Base-by-base conservation (phyloP, 2,888 invertebrate species). In the Fabriciana adippe region DNA sequence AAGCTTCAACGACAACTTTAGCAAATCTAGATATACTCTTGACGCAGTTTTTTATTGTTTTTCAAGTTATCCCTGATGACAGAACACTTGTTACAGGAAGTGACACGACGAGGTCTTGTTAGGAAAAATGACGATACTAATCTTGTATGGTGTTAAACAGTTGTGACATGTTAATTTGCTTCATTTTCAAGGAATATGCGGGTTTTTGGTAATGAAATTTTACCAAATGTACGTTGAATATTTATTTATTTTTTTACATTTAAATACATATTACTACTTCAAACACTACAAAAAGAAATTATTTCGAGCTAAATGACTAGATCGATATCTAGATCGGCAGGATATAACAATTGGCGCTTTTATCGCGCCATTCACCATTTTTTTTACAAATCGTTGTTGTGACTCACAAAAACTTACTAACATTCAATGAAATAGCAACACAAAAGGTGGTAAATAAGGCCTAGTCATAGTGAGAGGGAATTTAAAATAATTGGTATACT, bases 41-140 rank as follows among this genome's bases (percentile, higher is more conserved):
- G 87, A 83, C 87, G 85, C 75, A 80, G 77, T 80, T 87, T 72
- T 71, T 79, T 80, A 78, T 80, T 76, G 73, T 78, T 76, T 79
- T 76, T 76, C 73, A 73, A 65, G 71, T 75, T 78, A 77, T 79
- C 78, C 79, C 78, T 75, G 75, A 74, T 69, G 71, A 72, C 71
- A 68, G 71, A 71, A 71, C 55, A 72, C 70, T 75, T 62, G 71
- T 75, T 76, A 75, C 75, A 76, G 77, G 79, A 78, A 79, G 77
- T 79, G 69, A 71, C 71, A 53, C 66, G 56, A 59, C 73, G 75
- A 78, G 76, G 77, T 73, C 74, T 73, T n/a, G 66, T 61, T 66
- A 48, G 18, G 59, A 59, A 54, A 65, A 55, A 59, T 45, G 21
- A 67, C 55, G 72, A 74, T 74, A 69, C 53, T 51, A 56, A 71